phyloP scores from a whole-genome alignment of 2,888 invertebrate species.

The Anagyrus pseudococci region DNA sequence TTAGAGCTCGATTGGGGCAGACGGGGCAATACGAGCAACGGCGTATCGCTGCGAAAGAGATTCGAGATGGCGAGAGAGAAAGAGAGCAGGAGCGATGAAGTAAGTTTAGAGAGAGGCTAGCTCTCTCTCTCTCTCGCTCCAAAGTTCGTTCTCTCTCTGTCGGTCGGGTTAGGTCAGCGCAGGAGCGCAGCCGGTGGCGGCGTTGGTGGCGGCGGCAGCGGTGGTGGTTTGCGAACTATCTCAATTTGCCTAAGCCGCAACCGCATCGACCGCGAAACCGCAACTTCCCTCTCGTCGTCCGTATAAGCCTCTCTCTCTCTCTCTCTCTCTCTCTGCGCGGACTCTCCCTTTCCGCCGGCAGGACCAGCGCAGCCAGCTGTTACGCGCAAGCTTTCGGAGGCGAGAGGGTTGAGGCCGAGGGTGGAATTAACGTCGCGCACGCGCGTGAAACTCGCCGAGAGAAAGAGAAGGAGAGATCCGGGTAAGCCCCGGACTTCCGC shows the following conservation, averaged over 20 bases:
- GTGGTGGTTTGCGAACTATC: constrained; percentile 59
- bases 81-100: not conserved
- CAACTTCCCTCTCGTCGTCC: constrained; percentile 52
- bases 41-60: not conserved
- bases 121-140: not conserved
- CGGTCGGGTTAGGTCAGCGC: constrained; percentile 52
- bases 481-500: no score
- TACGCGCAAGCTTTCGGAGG: no score
- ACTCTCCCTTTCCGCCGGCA: no score
- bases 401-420: no score
- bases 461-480: no score
- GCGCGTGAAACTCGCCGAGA: no score
- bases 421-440: no score
- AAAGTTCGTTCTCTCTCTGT: no score
- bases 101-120: not conserved
- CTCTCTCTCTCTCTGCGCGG: not conserved
- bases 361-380: no score
- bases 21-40: no score
- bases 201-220: constrained; percentile 28
- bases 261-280: constrained; percentile 55
- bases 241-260: constrained; percentile 56
- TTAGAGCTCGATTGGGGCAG: no score
- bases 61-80: constrained; percentile 3
- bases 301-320: constrained; percentile 38
- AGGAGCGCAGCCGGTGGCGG: constrained; percentile 42